Evolutionary conservation across 2,888 invertebrate genomes (phyloP), one percentile per base, ranked within the genome.

Genomic region (Drosophila differens): DNA sequence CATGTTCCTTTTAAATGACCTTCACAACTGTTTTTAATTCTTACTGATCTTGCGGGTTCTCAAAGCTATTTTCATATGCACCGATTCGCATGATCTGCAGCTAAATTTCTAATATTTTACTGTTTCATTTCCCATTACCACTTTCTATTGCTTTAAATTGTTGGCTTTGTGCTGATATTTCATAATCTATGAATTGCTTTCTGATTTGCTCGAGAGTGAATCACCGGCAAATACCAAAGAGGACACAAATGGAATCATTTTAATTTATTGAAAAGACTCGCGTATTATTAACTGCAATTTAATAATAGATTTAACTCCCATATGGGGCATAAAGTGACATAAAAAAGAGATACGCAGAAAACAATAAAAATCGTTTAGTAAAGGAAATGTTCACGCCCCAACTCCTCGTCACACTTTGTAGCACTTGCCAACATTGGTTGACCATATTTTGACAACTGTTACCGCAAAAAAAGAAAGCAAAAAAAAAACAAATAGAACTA

Each of bases 361-460:
- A 19, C 16, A 61, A 37, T 37, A 10, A n/a, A 49, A 60, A 59
- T 10, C 59, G 44, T 33, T 59, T 32, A n/a, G 30, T 30, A 41
- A 12, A 4, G 6, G 16, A 30, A 52, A 14, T 12, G 7, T 4
- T 4, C 22, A 2, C 19, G 16, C 14, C 7, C 37, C 55, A 25
- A 12, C 30, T 10, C 4, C 19, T 7, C 47, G 9, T 16, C 28
- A 16, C 1, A 19, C 12, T 35, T 35, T 57, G 32, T 32, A 22
- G 7, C 22, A 44, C 58, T 44, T 32, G 16, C 3, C 44, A 69
- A 52, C 69, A 69, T 69, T 70, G 70, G 81, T 70, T 78, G 71
- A 72, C 76, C 85, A 87, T 89, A 87, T 86, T 86, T 87, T 87
- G 85, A 89, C 85, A 89, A 86, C 85, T 86, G 89, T 85, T 87